phyloP scores from a whole-genome alignment of 2,888 invertebrate genomes.

The Eupithecia vulgata region DNA sequence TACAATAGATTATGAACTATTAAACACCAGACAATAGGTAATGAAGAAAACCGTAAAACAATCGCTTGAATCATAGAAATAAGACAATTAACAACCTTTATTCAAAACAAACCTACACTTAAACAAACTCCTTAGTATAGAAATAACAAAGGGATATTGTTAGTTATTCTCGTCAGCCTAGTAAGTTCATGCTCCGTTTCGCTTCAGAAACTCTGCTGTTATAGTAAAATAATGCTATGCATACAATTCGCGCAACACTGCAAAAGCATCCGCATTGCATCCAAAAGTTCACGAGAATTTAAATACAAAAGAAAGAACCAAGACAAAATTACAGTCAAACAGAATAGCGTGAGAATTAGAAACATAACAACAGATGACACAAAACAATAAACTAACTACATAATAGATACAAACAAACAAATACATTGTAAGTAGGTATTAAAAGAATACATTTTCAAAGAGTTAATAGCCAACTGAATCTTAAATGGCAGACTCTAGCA shows the following conservation, averaged over 20 bases:
- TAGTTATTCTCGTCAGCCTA: constrained; percentile 58
- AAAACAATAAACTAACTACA: background rate
- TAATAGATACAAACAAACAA: background rate
- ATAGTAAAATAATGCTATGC: constrained; percentile 30
- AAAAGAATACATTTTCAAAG: background rate
- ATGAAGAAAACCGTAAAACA: background rate
- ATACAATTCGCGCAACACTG: constrained; percentile 25
- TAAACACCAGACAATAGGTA: constrained; percentile 5
- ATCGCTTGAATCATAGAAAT: background rate
- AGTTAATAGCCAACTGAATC: background rate
- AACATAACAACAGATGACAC: background rate
- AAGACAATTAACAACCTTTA: constrained; percentile 8
- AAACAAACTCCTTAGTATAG: background rate
- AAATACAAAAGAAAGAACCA: background rate
- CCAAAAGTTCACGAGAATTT: constrained; percentile 11
- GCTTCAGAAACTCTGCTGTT: constrained; percentile 43
- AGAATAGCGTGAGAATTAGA: background rate
- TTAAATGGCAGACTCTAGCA: background rate
- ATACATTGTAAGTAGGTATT: background rate
- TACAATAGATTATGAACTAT: background rate
- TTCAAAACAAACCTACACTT: constrained; percentile 1
- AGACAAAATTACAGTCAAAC: background rate
- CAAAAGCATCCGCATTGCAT: constrained; percentile 27
- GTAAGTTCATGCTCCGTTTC: constrained; percentile 58
- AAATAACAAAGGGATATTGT: constrained; percentile 53